These are phyloP conservation scores for Drosophila ustulata DNA, from an alignment of 2,888 invertebrate genomes.

Conservation along the genomic window DNA sequence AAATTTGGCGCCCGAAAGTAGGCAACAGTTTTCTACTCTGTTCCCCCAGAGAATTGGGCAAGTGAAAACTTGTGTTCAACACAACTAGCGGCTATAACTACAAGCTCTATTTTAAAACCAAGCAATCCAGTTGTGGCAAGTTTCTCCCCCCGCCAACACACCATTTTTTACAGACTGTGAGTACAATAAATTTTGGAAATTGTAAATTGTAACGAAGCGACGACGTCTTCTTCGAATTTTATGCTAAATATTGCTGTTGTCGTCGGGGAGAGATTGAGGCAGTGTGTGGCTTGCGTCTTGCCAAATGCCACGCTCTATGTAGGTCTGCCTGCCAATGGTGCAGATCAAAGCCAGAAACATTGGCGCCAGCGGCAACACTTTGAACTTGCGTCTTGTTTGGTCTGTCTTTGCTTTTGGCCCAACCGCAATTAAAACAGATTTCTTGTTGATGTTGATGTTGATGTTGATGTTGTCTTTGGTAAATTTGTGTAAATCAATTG, in stretches of 20 bases:
- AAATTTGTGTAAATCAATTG: conserved; percentile 79
- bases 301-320: conserved; percentile 13
- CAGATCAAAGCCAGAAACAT: conserved; percentile 70
- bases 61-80: conserved; percentile 53
- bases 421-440: conserved; percentile 76
- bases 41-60: conserved; percentile 36
- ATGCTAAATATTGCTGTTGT: conserved; percentile 60
- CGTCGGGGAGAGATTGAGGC: background rate
- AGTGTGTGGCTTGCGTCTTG: conserved; percentile 5
- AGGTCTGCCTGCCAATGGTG: conserved; percentile 37
- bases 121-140: conserved; percentile 1
- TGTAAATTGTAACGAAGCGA: background rate
- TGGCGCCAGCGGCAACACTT: conserved; percentile 66
- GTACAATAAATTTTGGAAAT: conserved; percentile 28
- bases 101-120: conserved; percentile 18
- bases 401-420: conserved; percentile 60
- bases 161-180: conserved; percentile 47
- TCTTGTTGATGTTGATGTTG: conserved; percentile 65
- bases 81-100: conserved; percentile 24
- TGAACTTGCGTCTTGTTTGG: conserved; percentile 67
- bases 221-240: conserved; percentile 27
- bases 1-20: conserved; percentile 48
- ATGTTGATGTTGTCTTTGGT: conserved; percentile 69
- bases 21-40: conserved; percentile 37
- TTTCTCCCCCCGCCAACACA: conserved; percentile 44